Conservation (phyloP, 2,113 vertebrate genomes). For the Chloroceryle aenea region DNA sequence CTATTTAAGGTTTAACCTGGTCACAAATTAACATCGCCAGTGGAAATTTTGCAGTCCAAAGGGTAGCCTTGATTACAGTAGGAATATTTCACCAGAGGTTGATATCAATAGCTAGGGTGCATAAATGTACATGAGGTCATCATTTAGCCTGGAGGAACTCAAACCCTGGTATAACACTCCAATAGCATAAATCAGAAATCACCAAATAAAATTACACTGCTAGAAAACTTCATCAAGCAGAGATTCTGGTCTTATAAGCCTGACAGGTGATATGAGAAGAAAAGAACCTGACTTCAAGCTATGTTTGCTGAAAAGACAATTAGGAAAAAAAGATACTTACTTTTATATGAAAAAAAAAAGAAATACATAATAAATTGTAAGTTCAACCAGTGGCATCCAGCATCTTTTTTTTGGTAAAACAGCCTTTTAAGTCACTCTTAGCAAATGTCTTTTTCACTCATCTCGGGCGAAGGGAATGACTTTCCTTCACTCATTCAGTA, state of each 20-base stretch:
- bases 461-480: neutral
- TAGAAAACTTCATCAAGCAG: neutral
- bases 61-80: neutral
- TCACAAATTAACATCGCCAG: neutral
- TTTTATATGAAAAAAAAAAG: neutral
- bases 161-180: neutral
- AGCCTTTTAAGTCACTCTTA: neutral
- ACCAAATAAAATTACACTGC: neutral
- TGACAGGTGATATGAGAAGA: neutral
- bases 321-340: neutral
- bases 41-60: neutral
- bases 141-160: neutral
- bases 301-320: neutral
- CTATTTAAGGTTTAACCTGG: neutral
- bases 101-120: neutral
- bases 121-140: neutral
- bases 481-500: rapidly evolving
- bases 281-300: neutral
- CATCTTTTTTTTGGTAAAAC: neutral
- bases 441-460: neutral
- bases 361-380: neutral
- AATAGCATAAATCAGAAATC: neutral
- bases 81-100: neutral
- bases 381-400: neutral
- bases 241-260: neutral